phyloP scores from a whole-genome alignment of 2,888 invertebrate species.

The Synergus umbraculus region DNA sequence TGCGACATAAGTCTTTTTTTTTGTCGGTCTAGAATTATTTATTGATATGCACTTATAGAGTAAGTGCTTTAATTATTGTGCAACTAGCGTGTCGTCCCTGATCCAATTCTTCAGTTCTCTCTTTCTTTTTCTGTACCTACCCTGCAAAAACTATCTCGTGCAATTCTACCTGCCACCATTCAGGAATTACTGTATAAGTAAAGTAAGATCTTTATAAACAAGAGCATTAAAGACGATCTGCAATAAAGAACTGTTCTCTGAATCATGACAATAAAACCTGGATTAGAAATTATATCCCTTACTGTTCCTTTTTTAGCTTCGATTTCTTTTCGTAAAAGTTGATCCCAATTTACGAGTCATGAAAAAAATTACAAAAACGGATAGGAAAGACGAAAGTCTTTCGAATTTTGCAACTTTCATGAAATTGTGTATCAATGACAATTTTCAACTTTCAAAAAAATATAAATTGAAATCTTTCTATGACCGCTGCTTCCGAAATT shows the following conservation, averaged over 20 bases:
- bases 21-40: not conserved
- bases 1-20: not conserved
- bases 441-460: too few species aligned
- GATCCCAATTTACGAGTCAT: too few species aligned
- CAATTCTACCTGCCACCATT: constrained; percentile 32
- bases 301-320: not conserved
- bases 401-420: too few species aligned
- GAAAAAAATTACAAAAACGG: too few species aligned
- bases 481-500: too few species aligned
- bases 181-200: constrained; percentile 24
- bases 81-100: not conserved
- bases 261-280: constrained; percentile 5
- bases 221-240: constrained; percentile 3
- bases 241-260: constrained; percentile 31
- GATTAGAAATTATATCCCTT: not conserved
- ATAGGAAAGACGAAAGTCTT: too few species aligned
- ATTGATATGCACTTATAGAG: not conserved
- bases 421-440: too few species aligned
- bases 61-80: constrained; percentile 13
- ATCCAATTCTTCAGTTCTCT: constrained; percentile 29
- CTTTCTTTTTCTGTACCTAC: not conserved
- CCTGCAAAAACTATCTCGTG: constrained; percentile 19
- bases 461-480: too few species aligned
- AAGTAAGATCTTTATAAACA: constrained; percentile 39
- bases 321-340: not conserved